Evolutionary conservation across 2,888 invertebrate species (phyloP), one percentile per base, ranked within the genome.

Genomic region (Drosophila histrio): DNA sequence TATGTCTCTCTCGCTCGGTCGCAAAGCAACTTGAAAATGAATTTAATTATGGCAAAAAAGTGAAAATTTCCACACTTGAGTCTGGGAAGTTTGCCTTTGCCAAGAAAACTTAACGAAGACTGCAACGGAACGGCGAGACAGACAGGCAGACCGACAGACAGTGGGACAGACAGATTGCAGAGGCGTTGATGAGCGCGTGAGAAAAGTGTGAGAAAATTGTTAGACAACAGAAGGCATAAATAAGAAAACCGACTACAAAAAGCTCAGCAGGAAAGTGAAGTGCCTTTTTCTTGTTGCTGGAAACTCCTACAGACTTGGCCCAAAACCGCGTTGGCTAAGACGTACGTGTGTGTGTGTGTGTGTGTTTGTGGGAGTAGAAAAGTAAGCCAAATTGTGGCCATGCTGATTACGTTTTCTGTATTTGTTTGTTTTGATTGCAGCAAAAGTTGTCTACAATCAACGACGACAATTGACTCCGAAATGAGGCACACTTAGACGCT

Each of bases 41-140:
- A 88, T 90, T 89, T 89, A 89, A 89, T 90, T 89, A 89, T 81
- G 79, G 73, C 73, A 79, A 79, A 87, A 89, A 89, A 89, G 88
- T 89, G 89, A 88, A 89, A 90, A 85, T 86, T 84, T 84, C 79
- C 78, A 90, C 88, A 89, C 90, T 89, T 80, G 72, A 81, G 78
- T 87, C 87, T 78, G 76, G 49, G 68, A 89, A 87, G 77, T 89
- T 89, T 88, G 34, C 74, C 70, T 63, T 65, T 67, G 44, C 65
- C 28, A 50, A 30, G 17, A 22, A 47, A 57, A 38, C 50, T 50
- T n/a, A 50, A 19, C 36, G 49, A 32, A 47, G 13, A 22, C 49
- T 34, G 49, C 49, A 38, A 50, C 36, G 50, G 15, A 32, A 34
- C 47, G 19, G 22, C 13, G 15, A 28, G 59, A 38, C 54, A 22